phyloP scores from a whole-genome alignment of 2,797 vertebrate genomes.

The Microhierax caerulescens region DNA sequence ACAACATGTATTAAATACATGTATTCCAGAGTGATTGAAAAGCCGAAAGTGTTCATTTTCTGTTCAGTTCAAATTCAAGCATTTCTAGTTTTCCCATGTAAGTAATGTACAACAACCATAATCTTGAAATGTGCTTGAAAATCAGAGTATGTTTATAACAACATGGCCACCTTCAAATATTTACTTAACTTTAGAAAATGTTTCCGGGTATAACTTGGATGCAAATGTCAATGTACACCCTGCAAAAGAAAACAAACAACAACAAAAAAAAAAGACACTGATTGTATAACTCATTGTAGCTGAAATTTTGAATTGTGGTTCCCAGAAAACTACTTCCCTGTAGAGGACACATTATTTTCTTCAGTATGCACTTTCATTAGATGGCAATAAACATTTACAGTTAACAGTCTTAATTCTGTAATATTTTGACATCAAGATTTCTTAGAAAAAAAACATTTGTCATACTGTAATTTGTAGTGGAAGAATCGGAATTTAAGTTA shows the following conservation, averaged over 20 bases:
- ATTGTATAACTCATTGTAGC: background rate
- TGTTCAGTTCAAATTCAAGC: background rate
- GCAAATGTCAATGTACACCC: background rate
- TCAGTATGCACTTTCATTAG: background rate
- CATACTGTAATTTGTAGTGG: background rate
- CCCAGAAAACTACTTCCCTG: background rate
- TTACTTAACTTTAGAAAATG: background rate
- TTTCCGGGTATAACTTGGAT: background rate
- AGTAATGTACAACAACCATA: background rate
- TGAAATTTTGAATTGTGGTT: background rate
- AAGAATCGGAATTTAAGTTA: background rate
- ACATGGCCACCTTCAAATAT: background rate
- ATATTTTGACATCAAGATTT: background rate
- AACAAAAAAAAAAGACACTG: background rate
- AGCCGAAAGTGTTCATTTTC: background rate
- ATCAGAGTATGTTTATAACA: background rate
- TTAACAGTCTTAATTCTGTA: background rate
- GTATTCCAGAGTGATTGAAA: background rate
- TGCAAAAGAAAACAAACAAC: background rate
- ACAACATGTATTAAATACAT: background rate
- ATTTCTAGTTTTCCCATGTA: background rate
- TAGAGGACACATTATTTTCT: background rate
- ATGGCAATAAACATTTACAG: background rate
- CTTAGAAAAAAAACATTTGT: background rate
- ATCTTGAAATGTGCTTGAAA: background rate